Evolutionary conservation across 2,888 invertebrate genomes (phyloP).

Genomic region (Heliconius aoede): DNA sequence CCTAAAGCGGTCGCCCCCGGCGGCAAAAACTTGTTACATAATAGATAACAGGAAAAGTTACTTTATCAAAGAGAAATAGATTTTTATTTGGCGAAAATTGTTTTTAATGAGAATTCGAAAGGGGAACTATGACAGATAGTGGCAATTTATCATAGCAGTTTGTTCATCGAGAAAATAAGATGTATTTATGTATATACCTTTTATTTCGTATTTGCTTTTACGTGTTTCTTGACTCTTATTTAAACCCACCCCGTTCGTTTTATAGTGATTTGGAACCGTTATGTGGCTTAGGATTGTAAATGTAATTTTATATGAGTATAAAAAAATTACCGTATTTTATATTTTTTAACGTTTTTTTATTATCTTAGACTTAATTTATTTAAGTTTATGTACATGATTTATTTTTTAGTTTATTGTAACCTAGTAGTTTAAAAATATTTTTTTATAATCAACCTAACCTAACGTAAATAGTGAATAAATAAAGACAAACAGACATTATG

Average conservation of each 20-base stretch:
- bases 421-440: no score
- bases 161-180: neutral
- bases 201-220: neutral
- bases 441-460: no score
- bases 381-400: no score
- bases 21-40: conserved; percentile 22
- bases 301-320: no score
- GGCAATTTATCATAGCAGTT: conserved; percentile 13
- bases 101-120: conserved; percentile 29
- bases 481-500: no score
- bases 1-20: neutral
- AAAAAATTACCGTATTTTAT: no score
- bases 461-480: no score
- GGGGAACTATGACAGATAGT: conserved; percentile 11
- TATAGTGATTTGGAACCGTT: neutral
- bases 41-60: conserved; percentile 35
- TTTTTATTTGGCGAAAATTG: conserved; percentile 33
- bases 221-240: neutral
- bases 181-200: neutral
- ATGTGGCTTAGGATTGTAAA: no score
- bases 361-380: no score
- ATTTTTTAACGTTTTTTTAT: no score
- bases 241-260: neutral
- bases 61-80: conserved; percentile 28
- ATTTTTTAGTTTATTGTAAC: no score